Conservation (phyloP, 2,797 vertebrate genomes). For the Silurus aristotelis region DNA sequence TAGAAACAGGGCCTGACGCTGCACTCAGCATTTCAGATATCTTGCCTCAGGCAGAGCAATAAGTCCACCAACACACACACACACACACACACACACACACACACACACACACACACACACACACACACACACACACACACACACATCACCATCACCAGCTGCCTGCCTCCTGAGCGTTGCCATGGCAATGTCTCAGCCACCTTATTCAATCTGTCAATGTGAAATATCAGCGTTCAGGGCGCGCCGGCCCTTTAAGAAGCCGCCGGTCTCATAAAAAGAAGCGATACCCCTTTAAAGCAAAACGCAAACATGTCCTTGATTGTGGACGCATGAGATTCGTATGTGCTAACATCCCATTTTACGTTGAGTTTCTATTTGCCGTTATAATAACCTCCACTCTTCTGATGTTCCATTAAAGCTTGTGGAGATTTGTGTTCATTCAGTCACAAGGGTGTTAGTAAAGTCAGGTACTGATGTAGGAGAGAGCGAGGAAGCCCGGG, state of each 20-base stretch:
- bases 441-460: too few species aligned
- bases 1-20: slow-evolving; percentile 1
- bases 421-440: too few species aligned
- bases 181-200: slow-evolving; percentile 53
- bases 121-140: not conserved
- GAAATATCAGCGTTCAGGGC: slow-evolving; percentile 13
- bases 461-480: too few species aligned
- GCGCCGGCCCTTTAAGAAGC: slow-evolving; percentile 27
- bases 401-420: too few species aligned
- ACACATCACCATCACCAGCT: slow-evolving; percentile 25
- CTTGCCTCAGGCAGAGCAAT: slow-evolving; percentile 24
- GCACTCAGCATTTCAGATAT: slow-evolving; percentile 36
- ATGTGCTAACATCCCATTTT: too few species aligned
- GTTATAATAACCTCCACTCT: too few species aligned
- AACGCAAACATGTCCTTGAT: not conserved
- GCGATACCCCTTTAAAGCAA: not conserved
- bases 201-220: slow-evolving; percentile 27
- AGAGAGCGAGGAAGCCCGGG: too few species aligned
- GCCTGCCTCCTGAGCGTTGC: slow-evolving; percentile 48
- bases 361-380: too few species aligned
- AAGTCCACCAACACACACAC: not conserved
- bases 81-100: not conserved
- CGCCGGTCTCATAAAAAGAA: not conserved
- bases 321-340: too few species aligned
- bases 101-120: not conserved